Evolutionary conservation across 92 coral and sea anemone species (phyloP).

Genomic region (Epizoanthus scotinus): DNA sequence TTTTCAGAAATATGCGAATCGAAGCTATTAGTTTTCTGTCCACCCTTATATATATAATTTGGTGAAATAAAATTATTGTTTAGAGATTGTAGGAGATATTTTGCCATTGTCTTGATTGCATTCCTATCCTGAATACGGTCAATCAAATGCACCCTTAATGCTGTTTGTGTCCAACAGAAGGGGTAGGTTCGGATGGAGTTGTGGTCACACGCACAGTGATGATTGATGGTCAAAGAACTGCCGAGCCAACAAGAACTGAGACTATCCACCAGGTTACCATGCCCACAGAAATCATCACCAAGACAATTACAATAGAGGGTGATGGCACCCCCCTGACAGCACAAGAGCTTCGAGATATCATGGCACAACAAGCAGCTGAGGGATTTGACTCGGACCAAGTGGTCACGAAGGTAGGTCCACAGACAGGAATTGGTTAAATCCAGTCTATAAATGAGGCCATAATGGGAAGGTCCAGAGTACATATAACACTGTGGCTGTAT

Average conservation of each 20-base stretch:
- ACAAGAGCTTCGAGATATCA: conserved; percentile 88
- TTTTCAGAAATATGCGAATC: no score
- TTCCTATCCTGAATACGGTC: no score
- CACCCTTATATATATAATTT: no score
- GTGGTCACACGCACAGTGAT: conserved; percentile 88
- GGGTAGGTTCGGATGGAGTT: conserved; percentile 70
- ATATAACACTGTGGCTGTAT: no score
- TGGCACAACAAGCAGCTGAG: conserved; percentile 82
- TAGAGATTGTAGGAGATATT: no score
- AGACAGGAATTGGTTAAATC: no score
- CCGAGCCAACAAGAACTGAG: conserved; percentile 77
- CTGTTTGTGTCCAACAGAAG: conserved; percentile 33
- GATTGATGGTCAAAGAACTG: conserved; percentile 75
- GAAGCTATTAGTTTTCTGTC: no score
- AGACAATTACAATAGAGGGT: conserved; percentile 98
- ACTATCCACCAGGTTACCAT: conserved; percentile 80
- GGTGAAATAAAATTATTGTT: no score
- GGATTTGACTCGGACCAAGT: conserved; percentile 72
- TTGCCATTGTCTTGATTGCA: no score
- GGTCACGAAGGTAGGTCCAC: conserved; percentile 65
- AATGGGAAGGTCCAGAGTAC: no score
- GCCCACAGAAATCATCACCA: conserved; percentile 96
- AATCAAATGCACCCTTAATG: no score
- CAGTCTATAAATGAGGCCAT: no score
- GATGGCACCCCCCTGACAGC: conserved; percentile 98